phyloP scores from a whole-genome alignment of 2,797 vertebrate species.

The Dromococcyx pavoninus region DNA sequence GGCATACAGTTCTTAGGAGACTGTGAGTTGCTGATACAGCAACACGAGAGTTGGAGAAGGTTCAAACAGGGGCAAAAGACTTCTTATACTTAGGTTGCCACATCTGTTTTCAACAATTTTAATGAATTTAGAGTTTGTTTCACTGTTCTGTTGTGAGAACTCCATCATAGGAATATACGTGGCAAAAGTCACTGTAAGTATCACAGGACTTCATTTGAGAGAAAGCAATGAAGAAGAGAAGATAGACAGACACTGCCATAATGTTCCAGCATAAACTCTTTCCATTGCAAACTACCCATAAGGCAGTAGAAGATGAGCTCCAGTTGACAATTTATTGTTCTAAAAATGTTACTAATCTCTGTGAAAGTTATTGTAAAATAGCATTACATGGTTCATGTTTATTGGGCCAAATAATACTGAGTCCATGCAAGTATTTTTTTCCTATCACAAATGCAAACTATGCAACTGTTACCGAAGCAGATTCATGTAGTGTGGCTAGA shows the following conservation, averaged over 20 bases:
- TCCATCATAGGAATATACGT: not conserved
- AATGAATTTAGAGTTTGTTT: not conserved
- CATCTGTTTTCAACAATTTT: not conserved
- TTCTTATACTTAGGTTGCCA: not conserved
- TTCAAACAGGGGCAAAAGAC: not conserved
- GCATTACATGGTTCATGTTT: not conserved
- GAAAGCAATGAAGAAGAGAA: not conserved
- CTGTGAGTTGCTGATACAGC: not conserved
- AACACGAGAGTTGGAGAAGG: not conserved
- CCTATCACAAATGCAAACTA: not conserved
- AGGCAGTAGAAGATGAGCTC: not conserved
- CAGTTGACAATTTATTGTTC: not conserved
- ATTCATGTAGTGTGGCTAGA: not conserved
- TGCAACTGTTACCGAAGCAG: not conserved
- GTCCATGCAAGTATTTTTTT: not conserved
- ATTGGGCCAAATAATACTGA: not conserved
- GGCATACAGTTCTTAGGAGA: not conserved
- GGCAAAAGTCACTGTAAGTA: not conserved
- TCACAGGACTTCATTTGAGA: not conserved
- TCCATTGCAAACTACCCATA: not conserved
- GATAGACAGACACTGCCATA: not conserved
- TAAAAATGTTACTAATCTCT: not conserved
- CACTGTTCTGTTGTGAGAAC: not conserved
- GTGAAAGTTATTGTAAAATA: not conserved
- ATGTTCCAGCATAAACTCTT: not conserved